Percentiles rank a stretch among this genome's conserved stretches.
These are phyloP conservation scores for Archivesica marissinica DNA, from an alignment of 1,140 invertebrate genomes.

Conservation along the genomic window DNA sequence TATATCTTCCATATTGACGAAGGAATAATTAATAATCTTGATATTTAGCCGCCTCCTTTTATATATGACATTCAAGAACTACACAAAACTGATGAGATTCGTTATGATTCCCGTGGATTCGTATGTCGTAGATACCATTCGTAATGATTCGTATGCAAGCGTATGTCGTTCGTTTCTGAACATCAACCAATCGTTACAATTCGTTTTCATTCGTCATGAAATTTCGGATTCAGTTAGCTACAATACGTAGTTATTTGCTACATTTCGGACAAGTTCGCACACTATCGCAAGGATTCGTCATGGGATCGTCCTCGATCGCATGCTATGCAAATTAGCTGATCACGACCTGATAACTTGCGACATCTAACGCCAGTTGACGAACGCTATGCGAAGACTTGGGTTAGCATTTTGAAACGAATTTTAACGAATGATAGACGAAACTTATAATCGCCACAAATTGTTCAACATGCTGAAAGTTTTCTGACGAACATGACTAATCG, in stretches of 20 bases:
- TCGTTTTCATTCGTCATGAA: conserved; percentile 32
- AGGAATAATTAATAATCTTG: conserved; percentile 17
- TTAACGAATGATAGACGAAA: conserved; percentile 50
- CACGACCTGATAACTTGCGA: conserved; percentile 39
- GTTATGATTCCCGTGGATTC: conserved; percentile 15
- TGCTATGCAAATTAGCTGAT: no score
- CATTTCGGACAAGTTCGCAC: conserved; percentile 27
- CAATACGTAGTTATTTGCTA: conserved; percentile 42
- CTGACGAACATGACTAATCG: conserved; percentile 47
- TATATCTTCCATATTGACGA: conserved; percentile 41
- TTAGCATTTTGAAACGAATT: conserved; percentile 53
- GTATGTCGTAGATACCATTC: conserved; percentile 39
- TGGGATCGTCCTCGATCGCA: no score
- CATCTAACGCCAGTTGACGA: conserved; percentile 46
- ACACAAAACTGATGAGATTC: conserved; percentile 37
- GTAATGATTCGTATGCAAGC: conserved; percentile 38
- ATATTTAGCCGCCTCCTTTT: not conserved
- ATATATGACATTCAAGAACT: not conserved
- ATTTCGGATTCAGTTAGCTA: conserved; percentile 40
- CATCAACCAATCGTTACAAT: conserved; percentile 47
- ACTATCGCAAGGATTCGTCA: conserved; percentile 50
- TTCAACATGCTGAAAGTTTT: conserved; percentile 51
- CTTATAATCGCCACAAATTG: conserved; percentile 43
- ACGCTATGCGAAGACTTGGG: conserved; percentile 50
- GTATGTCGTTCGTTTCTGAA: conserved; percentile 40